Base-by-base conservation (phyloP, 1,140 invertebrate genomes). In the Magallana angulata region DNA sequence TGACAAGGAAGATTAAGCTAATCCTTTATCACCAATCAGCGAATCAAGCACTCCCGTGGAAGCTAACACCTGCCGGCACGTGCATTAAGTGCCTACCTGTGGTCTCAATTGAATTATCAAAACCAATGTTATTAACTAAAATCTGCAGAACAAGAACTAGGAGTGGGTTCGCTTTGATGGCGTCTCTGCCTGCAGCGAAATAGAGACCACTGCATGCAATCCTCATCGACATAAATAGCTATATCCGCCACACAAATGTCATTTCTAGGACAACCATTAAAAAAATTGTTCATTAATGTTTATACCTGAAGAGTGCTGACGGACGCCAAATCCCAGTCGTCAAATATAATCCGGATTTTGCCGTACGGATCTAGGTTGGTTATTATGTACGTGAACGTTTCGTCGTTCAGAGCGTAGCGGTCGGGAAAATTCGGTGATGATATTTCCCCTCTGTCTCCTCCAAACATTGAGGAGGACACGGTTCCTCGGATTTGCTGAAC, bases 311-410 rank as follows among this genome's bases (percentile, higher is more conserved):
- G 91, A 71, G 91, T 86, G 88, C 90, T 92, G 82, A 92, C 90
- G 6, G 90, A 89, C 48, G 93, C 91, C 12, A 94, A 88, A 90
- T 94, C 92, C 93, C 93, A 94, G 76, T 94, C 93, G 82, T 93
- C 93, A 91, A 93, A 93, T 9, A 91, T 88, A 1, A 94, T 58
- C 71, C 91, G 82, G 11, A 94, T 91, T 80, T 92, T 91, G 16
- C 93, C 93, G 83, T 93, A 93, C 0, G 92, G 92, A 85, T 93
- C 93, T 9, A 93, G 89, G 88, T 94, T 94, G 68, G 92, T 92
- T 85, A 94, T 91, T 76, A 92, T 91, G 80, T 92, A 94, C 12
- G 92, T 92, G 86, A 93, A 94, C 0, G 91, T 92, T 87, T 94
- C 93, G 9, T 91, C 93, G 87, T 93, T 94, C 7, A 93, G 85